Evolutionary conservation across 2,113 vertebrate species (phyloP).

Genomic region (Conger conger): DNA sequence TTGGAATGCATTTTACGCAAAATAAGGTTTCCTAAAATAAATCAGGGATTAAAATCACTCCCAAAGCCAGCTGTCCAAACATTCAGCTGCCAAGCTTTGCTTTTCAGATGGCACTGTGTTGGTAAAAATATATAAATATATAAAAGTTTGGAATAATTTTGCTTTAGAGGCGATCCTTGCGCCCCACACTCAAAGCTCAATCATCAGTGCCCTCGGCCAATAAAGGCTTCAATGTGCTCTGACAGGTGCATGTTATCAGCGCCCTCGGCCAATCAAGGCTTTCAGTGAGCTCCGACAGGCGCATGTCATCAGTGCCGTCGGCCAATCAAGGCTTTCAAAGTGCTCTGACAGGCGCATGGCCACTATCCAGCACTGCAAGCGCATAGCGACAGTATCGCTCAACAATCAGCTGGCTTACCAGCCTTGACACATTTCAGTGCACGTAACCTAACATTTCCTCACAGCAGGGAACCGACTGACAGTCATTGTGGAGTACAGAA

Average conservation of each 20-base stretch:
- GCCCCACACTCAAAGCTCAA: neutral
- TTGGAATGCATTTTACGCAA: conserved; percentile 47
- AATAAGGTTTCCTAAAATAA: conserved; percentile 64
- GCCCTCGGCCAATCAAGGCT: neutral
- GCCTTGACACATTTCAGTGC: neutral
- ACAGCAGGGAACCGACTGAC: neutral
- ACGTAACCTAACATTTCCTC: neutral
- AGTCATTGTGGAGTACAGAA: neutral
- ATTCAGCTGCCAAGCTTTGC: conserved; percentile 49
- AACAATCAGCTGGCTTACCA: neutral
- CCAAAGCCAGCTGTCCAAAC: conserved; percentile 63
- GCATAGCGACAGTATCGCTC: neutral
- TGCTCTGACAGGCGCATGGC: neutral
- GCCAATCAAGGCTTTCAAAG: neutral
- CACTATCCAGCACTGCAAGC: neutral
- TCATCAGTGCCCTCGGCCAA: too few species aligned
- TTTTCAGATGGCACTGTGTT: conserved; percentile 36
- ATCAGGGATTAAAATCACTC: conserved; percentile 55
- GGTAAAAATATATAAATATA: neutral
- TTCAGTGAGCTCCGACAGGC: neutral
- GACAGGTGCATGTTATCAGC: neutral
- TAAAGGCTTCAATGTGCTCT: neutral
- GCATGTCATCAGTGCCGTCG: neutral
- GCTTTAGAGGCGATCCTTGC: neutral
- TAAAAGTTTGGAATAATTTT: neutral